Evolutionary conservation across 1,140 invertebrate genomes (phyloP).

Genomic region (Apis florea): DNA sequence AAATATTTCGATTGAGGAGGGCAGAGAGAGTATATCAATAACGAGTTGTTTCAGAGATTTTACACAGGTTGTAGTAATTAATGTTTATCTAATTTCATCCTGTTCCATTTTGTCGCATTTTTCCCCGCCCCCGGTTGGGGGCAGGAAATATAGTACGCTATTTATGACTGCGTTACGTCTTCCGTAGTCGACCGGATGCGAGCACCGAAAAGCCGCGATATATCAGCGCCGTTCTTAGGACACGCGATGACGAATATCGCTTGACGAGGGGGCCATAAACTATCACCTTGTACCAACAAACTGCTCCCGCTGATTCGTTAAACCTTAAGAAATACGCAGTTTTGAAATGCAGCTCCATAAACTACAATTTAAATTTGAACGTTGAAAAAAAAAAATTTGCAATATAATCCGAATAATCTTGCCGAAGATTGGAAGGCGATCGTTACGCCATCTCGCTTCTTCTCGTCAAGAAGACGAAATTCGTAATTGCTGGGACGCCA

Average conservation of each 20-base stretch:
- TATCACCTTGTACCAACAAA: slow-evolving; percentile 42
- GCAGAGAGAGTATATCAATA: no score
- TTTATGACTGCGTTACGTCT: slow-evolving; percentile 44
- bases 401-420: no score
- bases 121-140: background rate
- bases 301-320: slow-evolving; percentile 19
- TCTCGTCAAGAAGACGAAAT: no score
- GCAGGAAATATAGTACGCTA: slow-evolving; percentile 36
- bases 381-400: no score
- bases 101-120: background rate
- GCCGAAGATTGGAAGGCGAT: no score
- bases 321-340: background rate
- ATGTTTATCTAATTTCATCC: slow-evolving; percentile 16
- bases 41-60: no score
- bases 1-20: no score
- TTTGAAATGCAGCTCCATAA: no score
- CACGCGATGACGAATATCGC: slow-evolving; percentile 53
- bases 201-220: slow-evolving; percentile 45
- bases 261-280: slow-evolving; percentile 34
- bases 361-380: no score
- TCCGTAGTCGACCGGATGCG: slow-evolving; percentile 34
- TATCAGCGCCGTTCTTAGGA: slow-evolving; percentile 39
- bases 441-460: no score
- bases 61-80: slow-evolving; percentile 14
- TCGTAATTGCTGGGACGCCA: no score